Conservation (phyloP, 2,888 invertebrate species). For the Amaurobius ferox region DNA sequence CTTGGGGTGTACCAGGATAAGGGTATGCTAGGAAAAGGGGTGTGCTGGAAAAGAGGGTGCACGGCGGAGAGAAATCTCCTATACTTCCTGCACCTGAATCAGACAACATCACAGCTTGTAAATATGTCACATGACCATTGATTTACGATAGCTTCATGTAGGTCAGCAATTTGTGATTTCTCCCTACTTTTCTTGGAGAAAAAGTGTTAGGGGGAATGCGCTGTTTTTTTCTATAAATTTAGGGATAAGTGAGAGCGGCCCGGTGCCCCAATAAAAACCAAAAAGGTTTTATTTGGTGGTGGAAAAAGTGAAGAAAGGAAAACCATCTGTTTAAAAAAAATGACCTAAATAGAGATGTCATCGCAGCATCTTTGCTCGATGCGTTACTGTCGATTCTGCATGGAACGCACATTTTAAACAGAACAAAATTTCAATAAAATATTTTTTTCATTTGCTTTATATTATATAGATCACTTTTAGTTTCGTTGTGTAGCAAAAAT, state of each 20-base stretch:
- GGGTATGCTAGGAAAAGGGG: neutral
- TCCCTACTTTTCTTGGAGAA: constrained; percentile 14
- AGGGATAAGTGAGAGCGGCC: constrained; percentile 9
- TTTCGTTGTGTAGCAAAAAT: too few relatives aligned
- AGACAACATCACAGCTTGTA: constrained; percentile 57
- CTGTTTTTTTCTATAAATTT: neutral
- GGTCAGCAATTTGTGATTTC: constrained; percentile 56
- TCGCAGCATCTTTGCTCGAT: too few relatives aligned
- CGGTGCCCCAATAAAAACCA: constrained; percentile 12
- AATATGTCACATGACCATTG: constrained; percentile 51
- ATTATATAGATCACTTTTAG: too few relatives aligned
- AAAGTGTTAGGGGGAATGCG: neutral
- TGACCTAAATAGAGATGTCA: neutral
- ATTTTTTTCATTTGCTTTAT: too few relatives aligned
- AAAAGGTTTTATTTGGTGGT: neutral
- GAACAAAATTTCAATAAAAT: too few relatives aligned
- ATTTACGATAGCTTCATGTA: constrained; percentile 60
- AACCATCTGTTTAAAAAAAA: neutral
- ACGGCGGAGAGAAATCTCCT: constrained; percentile 23
- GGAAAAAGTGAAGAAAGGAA: constrained; percentile 4
- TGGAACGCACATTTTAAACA: too few relatives aligned
- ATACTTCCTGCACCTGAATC: constrained; percentile 61
- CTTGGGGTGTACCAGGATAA: constrained; percentile 16
- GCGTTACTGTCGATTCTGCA: too few relatives aligned
- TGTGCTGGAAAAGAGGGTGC: constrained; percentile 30